Evolutionary conservation across 2,797 vertebrate species (phyloP), one percentile per base, ranked within the genome.

Genomic region (Enteromius argenteus): DNA sequence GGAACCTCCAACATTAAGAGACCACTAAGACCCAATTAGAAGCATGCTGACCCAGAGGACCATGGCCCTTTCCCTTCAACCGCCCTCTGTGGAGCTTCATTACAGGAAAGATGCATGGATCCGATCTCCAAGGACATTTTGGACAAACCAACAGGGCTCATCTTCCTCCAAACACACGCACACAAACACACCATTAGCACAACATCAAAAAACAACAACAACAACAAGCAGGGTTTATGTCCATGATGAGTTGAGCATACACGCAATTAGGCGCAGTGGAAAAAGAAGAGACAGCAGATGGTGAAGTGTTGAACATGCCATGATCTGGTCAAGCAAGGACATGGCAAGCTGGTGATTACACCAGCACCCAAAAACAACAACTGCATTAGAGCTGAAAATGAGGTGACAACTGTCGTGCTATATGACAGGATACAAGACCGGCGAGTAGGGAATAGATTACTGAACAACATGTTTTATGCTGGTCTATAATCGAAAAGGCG

Each of bases 21-120:
- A 87, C 88, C 86, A 90, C 91, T 92, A 91, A 90, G 84, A 90
- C 91, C 92, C 93, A 94, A 94, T 95, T 93, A 94, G 90, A 93
- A 90, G 17, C 85, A 87, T 13, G 78, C 88, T 90, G 88, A 93
- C 93, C 93, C 93, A 91, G 85, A 90, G 93, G 90, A 92, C 78
- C 85, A 84, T 19, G 60, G 88, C 77, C 87, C 85, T 82, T 79
- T 64, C 76, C 44, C 62, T 74, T 84, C 83, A 35, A 64, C 27
- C 67, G 66, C 84, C 75, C 89, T 93, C 92, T 91, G 84, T 86
- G 86, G 92, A 90, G 89, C 87, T 92, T 95, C 92, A 93, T 94
- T 94, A 94, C 91, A 90, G 88, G 84, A 13, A n/a, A 89, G 82
- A 92, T 86, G 91, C 92, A 90, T 84, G 79, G 87, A 88, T 92